Evolutionary conservation across 2,888 invertebrate species (phyloP), one percentile per base, ranked within the genome.

Genomic region (Leucania comma): DNA sequence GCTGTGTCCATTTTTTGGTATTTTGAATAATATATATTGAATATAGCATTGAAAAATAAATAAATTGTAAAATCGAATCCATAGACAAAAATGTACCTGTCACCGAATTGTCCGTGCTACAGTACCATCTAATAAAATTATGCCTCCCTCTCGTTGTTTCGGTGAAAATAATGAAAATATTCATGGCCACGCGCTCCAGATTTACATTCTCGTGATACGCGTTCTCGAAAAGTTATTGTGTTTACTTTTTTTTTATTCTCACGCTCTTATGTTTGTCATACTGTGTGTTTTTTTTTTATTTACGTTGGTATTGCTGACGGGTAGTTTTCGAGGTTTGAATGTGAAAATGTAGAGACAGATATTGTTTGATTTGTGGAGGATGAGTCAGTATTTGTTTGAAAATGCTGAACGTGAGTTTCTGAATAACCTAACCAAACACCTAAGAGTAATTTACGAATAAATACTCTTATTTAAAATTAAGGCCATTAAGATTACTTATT

Each of bases 151-250:
- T 73, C 24, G 57, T 35, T 80, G 69, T 65, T 70, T 85, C 50
- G 68, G 80, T 80, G 77, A 74, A 84, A 87, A 89, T 86, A 81
- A 87, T 83, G 85, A 88, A 88, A 87, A 90, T 91, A 91, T 91
- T 91, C 90, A 87, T 87, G 81, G 79, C 87, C 90, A 90, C 90
- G 91, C 86, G 85, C 86, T 57, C 62, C 59, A 80, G 81, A 87
- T 88, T 90, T 90, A 87, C 88, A 87, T 89, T 85, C 68, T 70
- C 72, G 77, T 68, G 74, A 76, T 71, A 79, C 70, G 58, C 66
- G 80, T 74, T 81, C 76, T 71, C 75, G 68, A 54, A 72, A 80
- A 84, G 81, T 84, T 81, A 83, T 82, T 81, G 75, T 86, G 81
- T 86, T 80, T 74, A 74, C 62, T 70, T 75, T 86, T 79, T 81